Evolutionary conservation across 2,113 vertebrate genomes (phyloP).

Genomic region (Callipepla squamata): DNA sequence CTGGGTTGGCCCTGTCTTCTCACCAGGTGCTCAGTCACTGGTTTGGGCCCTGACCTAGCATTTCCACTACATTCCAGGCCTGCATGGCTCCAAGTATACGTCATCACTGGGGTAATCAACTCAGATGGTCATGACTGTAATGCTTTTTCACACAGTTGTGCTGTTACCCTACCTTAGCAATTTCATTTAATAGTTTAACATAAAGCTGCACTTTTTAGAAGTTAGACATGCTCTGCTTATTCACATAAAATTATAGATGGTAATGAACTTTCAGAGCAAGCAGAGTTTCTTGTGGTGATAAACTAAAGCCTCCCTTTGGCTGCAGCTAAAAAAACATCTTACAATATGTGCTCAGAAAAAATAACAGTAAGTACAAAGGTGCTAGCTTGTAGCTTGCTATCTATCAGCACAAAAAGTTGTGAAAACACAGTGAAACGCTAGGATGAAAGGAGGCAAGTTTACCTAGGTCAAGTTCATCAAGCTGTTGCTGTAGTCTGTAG

Average conservation of each 20-base stretch:
- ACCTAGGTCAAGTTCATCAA: background rate
- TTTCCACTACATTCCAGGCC: background rate
- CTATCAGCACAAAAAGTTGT: background rate
- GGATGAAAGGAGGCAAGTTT: background rate
- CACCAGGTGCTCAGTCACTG: too few species aligned
- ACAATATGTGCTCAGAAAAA: background rate
- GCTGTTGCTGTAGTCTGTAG: background rate
- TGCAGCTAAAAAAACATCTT: background rate
- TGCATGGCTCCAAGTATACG: background rate
- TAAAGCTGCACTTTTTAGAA: background rate
- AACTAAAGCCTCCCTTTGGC: background rate
- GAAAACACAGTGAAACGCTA: background rate
- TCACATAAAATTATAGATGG: too few species aligned
- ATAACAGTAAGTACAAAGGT: background rate
- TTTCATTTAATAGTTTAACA: background rate
- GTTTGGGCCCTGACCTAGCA: too few species aligned
- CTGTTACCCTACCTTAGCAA: background rate
- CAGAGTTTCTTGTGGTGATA: background rate
- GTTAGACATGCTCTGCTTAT: background rate
- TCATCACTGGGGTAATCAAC: background rate
- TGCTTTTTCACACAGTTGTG: background rate
- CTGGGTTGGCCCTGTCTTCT: too few species aligned
- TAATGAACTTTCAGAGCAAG: background rate
- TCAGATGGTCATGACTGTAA: accelerated
- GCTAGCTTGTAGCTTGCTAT: background rate